A percentile compares a stretch with the other conserved stretches of the same genome.
These are phyloP conservation scores for Myathropa florea DNA, from an alignment of 2,888 invertebrate species.

Conservation along the genomic window DNA sequence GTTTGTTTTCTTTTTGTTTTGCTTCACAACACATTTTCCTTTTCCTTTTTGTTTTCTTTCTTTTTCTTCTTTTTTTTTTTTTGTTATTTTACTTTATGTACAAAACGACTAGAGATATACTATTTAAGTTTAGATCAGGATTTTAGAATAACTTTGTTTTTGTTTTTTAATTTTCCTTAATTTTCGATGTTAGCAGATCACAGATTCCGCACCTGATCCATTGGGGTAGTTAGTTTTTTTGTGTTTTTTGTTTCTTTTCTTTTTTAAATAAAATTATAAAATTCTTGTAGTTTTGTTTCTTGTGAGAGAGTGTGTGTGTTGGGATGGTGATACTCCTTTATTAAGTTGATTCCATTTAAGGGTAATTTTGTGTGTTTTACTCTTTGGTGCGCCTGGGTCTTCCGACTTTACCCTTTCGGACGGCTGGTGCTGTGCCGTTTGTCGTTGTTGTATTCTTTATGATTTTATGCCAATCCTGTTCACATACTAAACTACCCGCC, in stretches of 20 bases:
- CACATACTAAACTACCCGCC: constrained; percentile 94
- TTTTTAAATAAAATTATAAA: constrained; percentile 46
- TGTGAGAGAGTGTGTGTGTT: not conserved
- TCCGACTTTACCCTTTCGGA: constrained; percentile 92
- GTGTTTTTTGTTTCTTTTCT: not conserved
- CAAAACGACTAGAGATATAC: constrained; percentile 71
- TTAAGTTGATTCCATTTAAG: constrained; percentile 16
- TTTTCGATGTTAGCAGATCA: constrained; percentile 71
- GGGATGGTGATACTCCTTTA: constrained; percentile 21
- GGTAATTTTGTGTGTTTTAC: constrained; percentile 82
- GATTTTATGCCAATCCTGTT: constrained; percentile 97
- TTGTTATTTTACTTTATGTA: constrained; percentile 53
- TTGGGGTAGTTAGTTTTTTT: constrained; percentile 56
- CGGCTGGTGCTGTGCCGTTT: constrained; percentile 85
- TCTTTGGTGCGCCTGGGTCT: constrained; percentile 93
- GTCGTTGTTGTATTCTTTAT: constrained; percentile 86
- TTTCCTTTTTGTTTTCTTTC: constrained; percentile 3
- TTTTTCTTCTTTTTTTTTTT: not conserved
- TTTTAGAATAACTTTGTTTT: constrained; percentile 60
- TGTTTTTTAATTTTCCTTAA: constrained; percentile 37
- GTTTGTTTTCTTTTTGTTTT: constrained; percentile 8
- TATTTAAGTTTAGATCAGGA: constrained; percentile 69
- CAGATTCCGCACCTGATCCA: constrained; percentile 70
- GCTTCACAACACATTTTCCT: constrained; percentile 65
- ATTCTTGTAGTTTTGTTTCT: constrained; percentile 42